Evolutionary conservation across 1,140 invertebrate species (phyloP).

Genomic region (Drosophila littoralis): DNA sequence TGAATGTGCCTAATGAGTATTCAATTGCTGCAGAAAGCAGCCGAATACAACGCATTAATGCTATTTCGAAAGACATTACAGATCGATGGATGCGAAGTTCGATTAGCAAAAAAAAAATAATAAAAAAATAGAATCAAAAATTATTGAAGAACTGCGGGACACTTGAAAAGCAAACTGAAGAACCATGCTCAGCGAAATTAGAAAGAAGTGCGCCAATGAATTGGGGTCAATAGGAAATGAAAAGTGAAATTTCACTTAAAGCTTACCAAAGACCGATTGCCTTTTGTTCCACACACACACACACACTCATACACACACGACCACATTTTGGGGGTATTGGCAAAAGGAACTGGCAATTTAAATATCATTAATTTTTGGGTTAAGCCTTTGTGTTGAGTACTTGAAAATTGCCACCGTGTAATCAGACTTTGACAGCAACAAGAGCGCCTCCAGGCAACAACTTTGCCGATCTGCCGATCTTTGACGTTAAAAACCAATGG

Average conservation of each 20-base stretch:
- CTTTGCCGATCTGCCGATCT: constrained; percentile 20
- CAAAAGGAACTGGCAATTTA: constrained; percentile 81
- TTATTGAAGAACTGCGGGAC: constrained; percentile 47
- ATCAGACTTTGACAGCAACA: constrained; percentile 70
- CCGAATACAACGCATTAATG: constrained; percentile 50
- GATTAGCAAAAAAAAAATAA: constrained; percentile 54
- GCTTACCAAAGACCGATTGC: constrained; percentile 36
- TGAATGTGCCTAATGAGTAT: constrained; percentile 80
- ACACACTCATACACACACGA: not conserved
- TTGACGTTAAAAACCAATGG: constrained; percentile 28
- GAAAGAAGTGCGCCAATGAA: constrained; percentile 77
- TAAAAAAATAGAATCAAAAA: constrained; percentile 43
- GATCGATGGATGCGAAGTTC: constrained; percentile 63
- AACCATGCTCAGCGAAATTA: constrained; percentile 58
- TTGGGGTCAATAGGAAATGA: constrained; percentile 80
- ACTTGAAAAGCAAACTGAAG: constrained; percentile 29
- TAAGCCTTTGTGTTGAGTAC: constrained; percentile 75
- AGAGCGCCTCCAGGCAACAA: constrained; percentile 18
- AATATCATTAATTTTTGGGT: constrained; percentile 82
- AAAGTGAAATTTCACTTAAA: constrained; percentile 76
- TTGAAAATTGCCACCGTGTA: constrained; percentile 82
- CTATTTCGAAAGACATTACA: constrained; percentile 69
- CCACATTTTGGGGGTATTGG: constrained; percentile 25
- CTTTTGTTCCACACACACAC: constrained; percentile 38
- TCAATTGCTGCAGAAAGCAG: constrained; percentile 75